Evolutionary conservation across 2,888 invertebrate genomes (phyloP).

Genomic region (Eristalis tenax): DNA sequence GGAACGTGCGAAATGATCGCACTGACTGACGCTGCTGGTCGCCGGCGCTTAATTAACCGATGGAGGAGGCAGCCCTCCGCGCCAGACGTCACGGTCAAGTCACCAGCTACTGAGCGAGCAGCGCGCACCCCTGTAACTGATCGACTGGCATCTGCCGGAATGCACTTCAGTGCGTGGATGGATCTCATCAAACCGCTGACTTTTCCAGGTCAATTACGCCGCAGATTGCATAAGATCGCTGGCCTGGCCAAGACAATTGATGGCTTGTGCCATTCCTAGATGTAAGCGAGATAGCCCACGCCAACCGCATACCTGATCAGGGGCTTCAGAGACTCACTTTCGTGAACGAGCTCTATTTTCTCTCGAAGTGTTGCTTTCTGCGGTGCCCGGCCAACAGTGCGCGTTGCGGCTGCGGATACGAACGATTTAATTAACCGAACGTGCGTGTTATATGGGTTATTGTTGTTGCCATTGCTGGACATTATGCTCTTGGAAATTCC

Average conservation of each 20-base stretch:
- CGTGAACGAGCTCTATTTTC: neutral
- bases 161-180: neutral
- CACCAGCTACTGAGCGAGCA: neutral
- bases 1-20: slow-evolving; percentile 14
- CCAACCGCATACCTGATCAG: slow-evolving; percentile 9
- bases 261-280: slow-evolving; percentile 5
- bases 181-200: neutral
- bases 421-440: neutral
- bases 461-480: neutral
- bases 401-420: neutral
- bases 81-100: neutral
- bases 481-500: neutral
- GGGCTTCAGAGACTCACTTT: slow-evolving; percentile 4
- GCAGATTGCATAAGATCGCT: slow-evolving; percentile 8
- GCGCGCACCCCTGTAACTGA: neutral
- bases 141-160: neutral
- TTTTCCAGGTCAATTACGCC: slow-evolving; percentile 23
- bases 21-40: neutral
- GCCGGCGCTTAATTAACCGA: neutral
- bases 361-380: neutral
- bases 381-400: neutral
- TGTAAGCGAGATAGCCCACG: slow-evolving; percentile 16
- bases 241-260: neutral
- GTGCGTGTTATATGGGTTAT: neutral
- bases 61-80: neutral